A percentile compares a stretch with the other conserved stretches of the same genome.
These are phyloP conservation scores for Carabus problematicus DNA, from an alignment of 2,888 invertebrate species.

Conservation along the genomic window DNA sequence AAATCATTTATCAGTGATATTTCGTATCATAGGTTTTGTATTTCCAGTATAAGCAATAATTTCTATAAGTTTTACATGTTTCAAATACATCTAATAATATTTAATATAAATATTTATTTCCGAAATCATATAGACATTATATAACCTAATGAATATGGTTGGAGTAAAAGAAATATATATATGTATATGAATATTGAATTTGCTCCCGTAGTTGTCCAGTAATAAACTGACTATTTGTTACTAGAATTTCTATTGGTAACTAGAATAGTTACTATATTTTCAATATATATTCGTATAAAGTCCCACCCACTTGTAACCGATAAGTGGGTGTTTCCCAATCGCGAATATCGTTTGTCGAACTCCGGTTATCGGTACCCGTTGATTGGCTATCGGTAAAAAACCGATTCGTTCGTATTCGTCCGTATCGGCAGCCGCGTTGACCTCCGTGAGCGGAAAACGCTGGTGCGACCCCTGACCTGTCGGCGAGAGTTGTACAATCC, in stretches of 20 bases:
- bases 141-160: no score
- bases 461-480: slow-evolving; percentile 28
- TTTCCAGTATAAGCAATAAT: no score
- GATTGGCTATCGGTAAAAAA: slow-evolving; percentile 41
- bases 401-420: slow-evolving; percentile 23
- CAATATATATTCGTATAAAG: background rate
- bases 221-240: background rate
- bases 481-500: background rate
- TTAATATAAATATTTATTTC: no score
- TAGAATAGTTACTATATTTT: slow-evolving; percentile 21
- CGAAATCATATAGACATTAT: no score
- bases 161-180: background rate
- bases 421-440: slow-evolving; percentile 19
- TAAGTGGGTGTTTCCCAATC: slow-evolving; percentile 35
- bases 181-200: background rate
- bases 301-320: slow-evolving; percentile 11
- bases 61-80: no score
- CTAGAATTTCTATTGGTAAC: background rate
- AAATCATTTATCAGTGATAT: no score
- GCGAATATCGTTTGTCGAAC: slow-evolving; percentile 3
- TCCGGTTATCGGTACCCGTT: slow-evolving; percentile 30
- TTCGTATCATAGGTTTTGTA: no score
- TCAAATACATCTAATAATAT: no score
- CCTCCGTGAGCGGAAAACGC: slow-evolving; percentile 7
- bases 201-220: slow-evolving; percentile 4